Conservation (phyloP, 2,113 vertebrate species). For the Sylvilagus bachmani region DNA sequence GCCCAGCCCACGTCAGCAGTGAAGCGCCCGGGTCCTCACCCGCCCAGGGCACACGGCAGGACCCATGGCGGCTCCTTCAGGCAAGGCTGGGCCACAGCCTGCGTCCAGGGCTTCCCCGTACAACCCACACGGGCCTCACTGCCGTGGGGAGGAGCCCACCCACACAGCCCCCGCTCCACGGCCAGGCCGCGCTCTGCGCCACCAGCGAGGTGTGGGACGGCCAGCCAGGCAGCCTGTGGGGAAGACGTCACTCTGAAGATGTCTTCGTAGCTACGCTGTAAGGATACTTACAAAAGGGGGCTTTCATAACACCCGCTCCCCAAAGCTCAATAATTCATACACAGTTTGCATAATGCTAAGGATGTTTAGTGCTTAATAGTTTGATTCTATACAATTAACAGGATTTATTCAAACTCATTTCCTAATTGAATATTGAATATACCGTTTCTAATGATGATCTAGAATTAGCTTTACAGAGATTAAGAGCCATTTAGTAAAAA, state of each 20-base stretch:
- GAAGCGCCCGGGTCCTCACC: background rate
- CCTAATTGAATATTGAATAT: background rate
- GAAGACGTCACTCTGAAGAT: background rate
- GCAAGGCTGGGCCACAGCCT: background rate
- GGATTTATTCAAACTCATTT: background rate
- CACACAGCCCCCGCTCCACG: too few relatives aligned
- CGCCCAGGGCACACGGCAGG: background rate
- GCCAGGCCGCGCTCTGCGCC: too few relatives aligned
- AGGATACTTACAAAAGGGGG: background rate
- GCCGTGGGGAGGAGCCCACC: too few relatives aligned
- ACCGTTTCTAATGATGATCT: background rate
- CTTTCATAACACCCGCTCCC: background rate
- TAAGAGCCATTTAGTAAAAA: background rate
- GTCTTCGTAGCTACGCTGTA: background rate
- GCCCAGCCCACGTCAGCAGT: too few relatives aligned
- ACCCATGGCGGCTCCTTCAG: background rate
- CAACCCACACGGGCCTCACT: background rate
- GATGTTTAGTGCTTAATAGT: background rate
- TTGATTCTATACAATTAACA: background rate
- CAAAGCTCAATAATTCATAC: background rate
- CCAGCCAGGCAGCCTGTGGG: fast-evolving
- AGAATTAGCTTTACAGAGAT: background rate
- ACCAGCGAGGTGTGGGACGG: too few relatives aligned
- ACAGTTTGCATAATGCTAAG: fast-evolving
- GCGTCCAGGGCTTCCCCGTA: background rate